Evolutionary conservation across 1,140 invertebrate species (phyloP).

Genomic region (Physella acuta): DNA sequence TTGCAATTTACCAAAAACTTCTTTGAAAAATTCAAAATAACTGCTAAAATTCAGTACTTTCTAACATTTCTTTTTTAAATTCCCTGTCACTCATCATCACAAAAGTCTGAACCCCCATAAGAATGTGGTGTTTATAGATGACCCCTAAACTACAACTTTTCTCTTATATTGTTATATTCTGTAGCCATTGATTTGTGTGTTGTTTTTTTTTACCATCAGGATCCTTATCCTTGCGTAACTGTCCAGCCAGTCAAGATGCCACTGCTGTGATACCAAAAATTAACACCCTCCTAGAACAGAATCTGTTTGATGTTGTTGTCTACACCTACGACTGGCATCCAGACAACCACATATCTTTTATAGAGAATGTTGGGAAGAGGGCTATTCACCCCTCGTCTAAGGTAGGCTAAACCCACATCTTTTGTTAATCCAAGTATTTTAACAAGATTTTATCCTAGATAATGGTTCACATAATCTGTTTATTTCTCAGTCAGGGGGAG

Average conservation of each 20-base stretch:
- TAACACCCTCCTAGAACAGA: slow-evolving; percentile 81
- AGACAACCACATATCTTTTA: slow-evolving; percentile 92
- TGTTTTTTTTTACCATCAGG: neutral
- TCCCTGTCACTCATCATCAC: too few species aligned
- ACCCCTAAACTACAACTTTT: neutral
- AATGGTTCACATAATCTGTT: too few species aligned
- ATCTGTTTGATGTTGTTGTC: slow-evolving; percentile 88
- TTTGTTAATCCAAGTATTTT: too few species aligned
- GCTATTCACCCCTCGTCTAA: slow-evolving; percentile 32
- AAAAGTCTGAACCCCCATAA: too few species aligned
- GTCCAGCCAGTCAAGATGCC: slow-evolving; percentile 84
- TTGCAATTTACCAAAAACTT: too few species aligned
- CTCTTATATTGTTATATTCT: neutral
- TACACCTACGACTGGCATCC: slow-evolving; percentile 98
- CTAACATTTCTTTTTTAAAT: too few species aligned
- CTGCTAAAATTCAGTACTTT: too few species aligned
- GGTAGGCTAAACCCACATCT: too few species aligned
- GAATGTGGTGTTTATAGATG: neutral
- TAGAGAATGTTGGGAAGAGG: slow-evolving; percentile 71
- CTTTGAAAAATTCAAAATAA: too few species aligned
- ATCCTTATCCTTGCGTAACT: slow-evolving; percentile 85
- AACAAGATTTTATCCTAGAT: too few species aligned
- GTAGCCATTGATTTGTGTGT: too few species aligned
- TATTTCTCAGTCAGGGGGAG: too few species aligned
- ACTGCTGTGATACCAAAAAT: slow-evolving; percentile 72